Evolutionary conservation across 2,797 vertebrate genomes (phyloP), one percentile per base, ranked within the genome.

Genomic region (Xerus rutilus): DNA sequence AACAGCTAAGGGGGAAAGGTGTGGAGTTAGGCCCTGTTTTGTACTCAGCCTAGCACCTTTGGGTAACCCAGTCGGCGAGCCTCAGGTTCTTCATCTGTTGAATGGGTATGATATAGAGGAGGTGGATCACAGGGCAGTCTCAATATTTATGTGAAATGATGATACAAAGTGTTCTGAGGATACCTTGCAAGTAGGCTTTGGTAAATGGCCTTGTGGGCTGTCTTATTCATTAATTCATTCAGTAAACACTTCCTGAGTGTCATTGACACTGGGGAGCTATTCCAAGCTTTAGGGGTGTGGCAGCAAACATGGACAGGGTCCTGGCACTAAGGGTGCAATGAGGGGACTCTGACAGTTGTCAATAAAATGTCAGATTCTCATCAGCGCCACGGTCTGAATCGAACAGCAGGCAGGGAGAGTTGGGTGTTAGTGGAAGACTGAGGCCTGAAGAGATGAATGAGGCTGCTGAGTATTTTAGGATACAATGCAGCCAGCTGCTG

Each of bases 331-430:
- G 11, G 21, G 13, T 3, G 9, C 74, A 17, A 35, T 13, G 64
- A 17, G 47, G 23, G n/a, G 12, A 57, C 54, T 23, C 25, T 8
- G 85, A 62, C 15, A 52, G 45, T 35, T 7, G 69, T 15, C 0
- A 1, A 64, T 30, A 10, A 72, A 15, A 20, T 6, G 11, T 3
- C 70, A 49, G 43, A 0, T 1, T 23, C 28, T 18, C 4, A 4
- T 30, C 23, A n/a, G 47, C 10, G 2, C 21, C 12, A 4, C 5
- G 39, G 39, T 35, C 3, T 17, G 78, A 67, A n/a, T 20, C 28
- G 15, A 64, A 54, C 0, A 3, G 57, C 8, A 2, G 11, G 15
- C 0, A 0, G 18, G 20, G 32, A 87, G 45, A 13, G 14, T 76
- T 25, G 14, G 20, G 45, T 39, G 45, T 32, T 18, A 47, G 12